A percentile compares a stretch with the other conserved stretches of the same genome.
Conservation (phyloP, 2,888 invertebrate species). For the Ischnus inquisitorius region DNA sequence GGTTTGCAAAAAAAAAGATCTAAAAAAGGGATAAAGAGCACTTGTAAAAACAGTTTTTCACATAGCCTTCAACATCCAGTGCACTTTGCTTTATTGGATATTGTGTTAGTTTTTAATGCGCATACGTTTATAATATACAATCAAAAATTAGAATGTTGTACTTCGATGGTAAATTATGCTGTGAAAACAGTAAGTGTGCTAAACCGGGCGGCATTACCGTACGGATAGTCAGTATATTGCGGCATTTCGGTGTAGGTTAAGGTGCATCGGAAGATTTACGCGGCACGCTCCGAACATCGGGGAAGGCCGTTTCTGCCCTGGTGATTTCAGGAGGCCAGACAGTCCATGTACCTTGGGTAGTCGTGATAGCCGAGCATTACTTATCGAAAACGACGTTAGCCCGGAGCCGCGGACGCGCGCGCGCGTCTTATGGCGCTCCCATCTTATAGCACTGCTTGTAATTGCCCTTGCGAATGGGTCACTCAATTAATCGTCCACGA, state of each 20-base stretch:
- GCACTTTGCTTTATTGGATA: not conserved
- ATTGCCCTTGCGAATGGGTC: slow-evolving; percentile 59
- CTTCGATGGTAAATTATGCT: not conserved
- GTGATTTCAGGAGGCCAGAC: slow-evolving; percentile 43
- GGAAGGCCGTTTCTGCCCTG: slow-evolving; percentile 42
- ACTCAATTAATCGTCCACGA: slow-evolving; percentile 61
- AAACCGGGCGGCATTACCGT: not conserved
- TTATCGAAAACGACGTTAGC: slow-evolving; percentile 69
- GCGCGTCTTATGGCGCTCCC: slow-evolving; percentile 56
- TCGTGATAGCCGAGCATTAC: slow-evolving; percentile 72
- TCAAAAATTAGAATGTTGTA: not conserved
- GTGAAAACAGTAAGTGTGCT: not conserved
- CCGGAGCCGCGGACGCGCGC: slow-evolving; percentile 43
- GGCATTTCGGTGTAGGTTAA: slow-evolving; percentile 53
- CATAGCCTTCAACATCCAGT: not conserved
- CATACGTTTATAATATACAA: not conserved
- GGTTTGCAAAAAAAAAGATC: not conserved
- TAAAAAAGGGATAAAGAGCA: not conserved
- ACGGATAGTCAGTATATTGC: slow-evolving; percentile 21
- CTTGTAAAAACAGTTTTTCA: not conserved
- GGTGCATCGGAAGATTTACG: slow-evolving; percentile 62
- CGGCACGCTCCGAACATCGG: slow-evolving; percentile 47
- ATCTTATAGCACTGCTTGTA: slow-evolving; percentile 41
- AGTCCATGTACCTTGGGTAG: slow-evolving; percentile 43
- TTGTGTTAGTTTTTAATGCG: not conserved